Evolutionary conservation across 2,888 invertebrate species (phyloP).

Genomic region (Gymnosoma rotundatum): DNA sequence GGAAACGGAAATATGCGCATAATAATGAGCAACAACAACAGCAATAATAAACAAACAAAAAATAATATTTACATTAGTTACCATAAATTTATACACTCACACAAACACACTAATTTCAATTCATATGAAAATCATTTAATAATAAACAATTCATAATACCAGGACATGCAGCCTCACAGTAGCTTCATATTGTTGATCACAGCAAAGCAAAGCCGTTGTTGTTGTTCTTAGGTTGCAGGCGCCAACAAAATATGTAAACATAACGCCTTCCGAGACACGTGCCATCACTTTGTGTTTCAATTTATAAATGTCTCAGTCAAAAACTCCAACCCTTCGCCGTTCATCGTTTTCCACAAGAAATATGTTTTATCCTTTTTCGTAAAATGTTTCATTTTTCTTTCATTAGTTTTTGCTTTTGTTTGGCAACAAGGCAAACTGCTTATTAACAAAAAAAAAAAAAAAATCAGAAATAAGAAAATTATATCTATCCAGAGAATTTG

Average conservation of each 20-base stretch:
- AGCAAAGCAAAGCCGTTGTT: conserved; percentile 47
- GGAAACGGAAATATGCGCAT: conserved; percentile 64
- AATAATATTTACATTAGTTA: conserved; percentile 78
- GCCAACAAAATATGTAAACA: conserved; percentile 77
- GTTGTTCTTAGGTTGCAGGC: conserved; percentile 49
- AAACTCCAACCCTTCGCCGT: conserved; percentile 42
- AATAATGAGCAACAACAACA: conserved; percentile 61
- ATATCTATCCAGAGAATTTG: conserved; percentile 36
- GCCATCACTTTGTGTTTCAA: conserved; percentile 71
- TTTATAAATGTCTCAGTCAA: conserved; percentile 52
- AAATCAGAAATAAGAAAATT: conserved; percentile 61
- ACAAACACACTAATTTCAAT: conserved; percentile 34
- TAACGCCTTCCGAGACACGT: conserved; percentile 80
- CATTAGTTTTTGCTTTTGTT: conserved; percentile 32
- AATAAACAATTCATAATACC: conserved; percentile 59
- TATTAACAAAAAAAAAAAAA: no score
- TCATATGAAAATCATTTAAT: conserved; percentile 64
- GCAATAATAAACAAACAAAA: conserved; percentile 46
- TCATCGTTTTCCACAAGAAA: no score
- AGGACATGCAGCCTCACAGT: conserved; percentile 38
- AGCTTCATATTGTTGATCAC: conserved; percentile 55
- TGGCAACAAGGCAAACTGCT: conserved; percentile 68
- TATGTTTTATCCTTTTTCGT: conserved; percentile 61
- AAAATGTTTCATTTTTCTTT: conserved; percentile 68
- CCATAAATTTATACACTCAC: conserved; percentile 67